A percentile compares a stretch with the other conserved stretches of the same genome.
Evolutionary conservation across 2,797 vertebrate genomes (phyloP).

Genomic region (Typhlichthys subterraneus): DNA sequence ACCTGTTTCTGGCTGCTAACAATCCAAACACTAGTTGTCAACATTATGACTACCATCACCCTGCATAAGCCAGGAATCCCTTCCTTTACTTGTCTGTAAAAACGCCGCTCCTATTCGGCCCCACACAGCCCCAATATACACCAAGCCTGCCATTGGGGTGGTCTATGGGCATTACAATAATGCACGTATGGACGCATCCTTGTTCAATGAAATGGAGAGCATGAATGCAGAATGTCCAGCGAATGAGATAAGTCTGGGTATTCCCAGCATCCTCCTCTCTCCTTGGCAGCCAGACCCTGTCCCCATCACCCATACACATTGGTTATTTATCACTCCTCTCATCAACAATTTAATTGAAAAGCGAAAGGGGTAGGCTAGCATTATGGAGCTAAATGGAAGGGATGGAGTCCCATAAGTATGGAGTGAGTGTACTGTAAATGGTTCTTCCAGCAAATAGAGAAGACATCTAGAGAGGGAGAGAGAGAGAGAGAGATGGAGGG

Average conservation of each 20-base stretch:
- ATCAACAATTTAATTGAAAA: slow-evolving; percentile 69
- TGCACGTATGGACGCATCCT: neutral
- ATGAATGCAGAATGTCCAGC: slow-evolving; percentile 32
- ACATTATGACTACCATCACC: too few species aligned
- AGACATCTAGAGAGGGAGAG: neutral
- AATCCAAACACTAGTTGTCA: too few species aligned
- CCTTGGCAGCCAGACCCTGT: neutral
- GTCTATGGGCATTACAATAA: too few species aligned
- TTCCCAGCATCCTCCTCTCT: slow-evolving; percentile 40
- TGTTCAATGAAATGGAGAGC: slow-evolving; percentile 16
- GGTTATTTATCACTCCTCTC: slow-evolving; percentile 62
- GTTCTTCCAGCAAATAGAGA: slow-evolving; percentile 29
- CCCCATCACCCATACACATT: slow-evolving; percentile 35
- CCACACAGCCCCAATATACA: too few species aligned
- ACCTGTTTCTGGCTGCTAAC: too few species aligned
- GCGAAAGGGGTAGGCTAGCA: slow-evolving; percentile 47
- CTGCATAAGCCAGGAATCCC: too few species aligned
- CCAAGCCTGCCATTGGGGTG: too few species aligned
- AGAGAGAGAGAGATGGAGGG: neutral
- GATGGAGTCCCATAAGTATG: slow-evolving; percentile 45
- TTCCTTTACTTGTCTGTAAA: too few species aligned
- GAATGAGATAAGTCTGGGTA: slow-evolving; percentile 32
- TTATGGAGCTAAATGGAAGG: slow-evolving; percentile 47
- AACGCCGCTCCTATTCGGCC: too few species aligned
- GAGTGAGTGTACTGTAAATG: slow-evolving; percentile 30